Conservation (phyloP, 2,113 vertebrate species). For the Sinocyclocheilus anophthalmus region DNA sequence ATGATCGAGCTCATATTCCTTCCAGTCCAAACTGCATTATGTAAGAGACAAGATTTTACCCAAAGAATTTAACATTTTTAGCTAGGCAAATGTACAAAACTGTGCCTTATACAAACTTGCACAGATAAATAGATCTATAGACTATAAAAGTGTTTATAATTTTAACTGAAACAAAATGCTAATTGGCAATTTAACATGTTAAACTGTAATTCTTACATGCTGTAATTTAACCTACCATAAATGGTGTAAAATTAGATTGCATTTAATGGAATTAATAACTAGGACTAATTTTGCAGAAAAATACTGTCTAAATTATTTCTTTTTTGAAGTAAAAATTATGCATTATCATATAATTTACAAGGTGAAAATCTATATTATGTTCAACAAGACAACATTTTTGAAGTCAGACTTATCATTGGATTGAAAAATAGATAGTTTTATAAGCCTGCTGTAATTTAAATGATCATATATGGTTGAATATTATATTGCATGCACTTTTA, state of each 20-base stretch:
- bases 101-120: neutral
- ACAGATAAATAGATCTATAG: neutral
- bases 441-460: neutral
- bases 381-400: neutral
- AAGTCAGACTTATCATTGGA: neutral
- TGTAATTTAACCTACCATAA: neutral
- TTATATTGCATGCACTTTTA: neutral
- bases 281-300: neutral
- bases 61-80: neutral
- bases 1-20: slow-evolving; percentile 34
- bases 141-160: neutral
- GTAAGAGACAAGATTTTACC: slow-evolving; percentile 16
- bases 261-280: neutral
- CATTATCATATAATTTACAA: too few species aligned
- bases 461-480: neutral
- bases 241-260: neutral
- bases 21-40: slow-evolving; percentile 34
- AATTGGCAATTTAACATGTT: neutral
- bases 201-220: neutral
- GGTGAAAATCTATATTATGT: neutral
- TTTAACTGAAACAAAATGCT: neutral
- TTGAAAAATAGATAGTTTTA: neutral
- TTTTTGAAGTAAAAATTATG: neutral
- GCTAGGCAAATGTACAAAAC: neutral
- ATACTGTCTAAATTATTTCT: neutral